Conservation (phyloP, 2,888 invertebrate genomes). For the Nephrotoma flavescens region DNA sequence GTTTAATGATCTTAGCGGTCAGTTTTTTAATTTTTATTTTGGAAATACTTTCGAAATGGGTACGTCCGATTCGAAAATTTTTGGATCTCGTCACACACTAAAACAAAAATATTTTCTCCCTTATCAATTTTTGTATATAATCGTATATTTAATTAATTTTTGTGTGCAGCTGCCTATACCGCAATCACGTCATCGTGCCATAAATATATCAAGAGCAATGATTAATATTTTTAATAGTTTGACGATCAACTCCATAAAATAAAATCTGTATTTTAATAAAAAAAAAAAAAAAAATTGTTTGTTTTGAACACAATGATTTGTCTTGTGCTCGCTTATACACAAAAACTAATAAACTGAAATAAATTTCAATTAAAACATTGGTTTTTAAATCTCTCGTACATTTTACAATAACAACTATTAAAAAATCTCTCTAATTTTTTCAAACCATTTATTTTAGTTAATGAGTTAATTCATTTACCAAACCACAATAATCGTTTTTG, state of each 20-base stretch:
- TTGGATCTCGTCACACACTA: not conserved
- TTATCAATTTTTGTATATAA: too few species aligned
- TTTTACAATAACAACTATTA: not conserved
- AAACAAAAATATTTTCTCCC: too few species aligned
- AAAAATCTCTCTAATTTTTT: not conserved
- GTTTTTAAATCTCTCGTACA: not conserved
- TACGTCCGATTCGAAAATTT: not conserved
- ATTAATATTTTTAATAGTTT: not conserved
- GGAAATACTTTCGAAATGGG: not conserved
- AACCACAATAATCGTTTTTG: not conserved
- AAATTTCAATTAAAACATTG: not conserved
- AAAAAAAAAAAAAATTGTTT: not conserved
- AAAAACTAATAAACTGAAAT: not conserved
- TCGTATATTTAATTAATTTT: not conserved
- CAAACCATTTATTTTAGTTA: constrained; percentile 4
- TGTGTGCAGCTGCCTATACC: not conserved
- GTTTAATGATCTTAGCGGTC: not conserved
- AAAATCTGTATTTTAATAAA: not conserved
- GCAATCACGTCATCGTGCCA: not conserved
- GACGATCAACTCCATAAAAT: not conserved
- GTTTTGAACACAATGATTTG: not conserved
- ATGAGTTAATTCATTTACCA: constrained; percentile 7
- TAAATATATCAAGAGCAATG: not conserved
- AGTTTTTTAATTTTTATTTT: not conserved
- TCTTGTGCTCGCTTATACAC: not conserved